Percentiles rank a stretch among this genome's conserved stretches.
Conservation (phyloP, 2,113 vertebrate genomes). For the Rhea americana region DNA sequence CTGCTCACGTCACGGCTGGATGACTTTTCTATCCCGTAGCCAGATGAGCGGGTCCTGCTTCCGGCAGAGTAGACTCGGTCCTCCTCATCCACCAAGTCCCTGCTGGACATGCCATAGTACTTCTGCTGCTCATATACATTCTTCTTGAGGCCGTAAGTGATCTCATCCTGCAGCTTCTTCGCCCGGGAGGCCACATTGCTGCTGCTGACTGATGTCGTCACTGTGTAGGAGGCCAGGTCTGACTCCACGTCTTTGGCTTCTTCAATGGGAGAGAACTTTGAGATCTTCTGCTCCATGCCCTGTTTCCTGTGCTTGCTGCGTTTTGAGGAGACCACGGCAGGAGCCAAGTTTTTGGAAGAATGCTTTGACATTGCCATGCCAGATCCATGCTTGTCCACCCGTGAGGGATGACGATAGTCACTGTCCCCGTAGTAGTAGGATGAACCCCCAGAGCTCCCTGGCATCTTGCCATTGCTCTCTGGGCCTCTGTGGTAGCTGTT, state of each 20-base stretch:
- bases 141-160: conserved; percentile 92
- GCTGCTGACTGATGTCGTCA: conserved; percentile 84
- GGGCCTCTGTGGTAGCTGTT: conserved; percentile 80
- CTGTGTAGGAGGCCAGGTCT: conserved; percentile 90
- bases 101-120: conserved; percentile 86
- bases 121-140: conserved; percentile 94
- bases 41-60: conserved; percentile 86
- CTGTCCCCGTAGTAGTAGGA: conserved; percentile 85
- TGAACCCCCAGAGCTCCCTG: conserved; percentile 67
- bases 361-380: conserved; percentile 83
- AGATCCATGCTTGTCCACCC: conserved; percentile 81
- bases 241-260: conserved; percentile 97
- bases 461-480: conserved; percentile 86
- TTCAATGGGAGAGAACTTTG: conserved; percentile 98
- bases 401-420: conserved; percentile 87
- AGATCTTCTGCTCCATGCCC: conserved; percentile 97
- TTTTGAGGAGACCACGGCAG: conserved; percentile 91
- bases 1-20: conserved; percentile 83
- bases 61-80: conserved; percentile 86
- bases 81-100: conserved; percentile 89
- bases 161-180: conserved; percentile 92
- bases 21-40: conserved; percentile 91
- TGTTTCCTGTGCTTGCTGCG: conserved; percentile 98
- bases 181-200: conserved; percentile 88
- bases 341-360: conserved; percentile 90